A percentile compares a stretch with the other conserved stretches of the same genome.
Conservation (phyloP, 2,113 vertebrate genomes). For the Siphamia tubifer region DNA sequence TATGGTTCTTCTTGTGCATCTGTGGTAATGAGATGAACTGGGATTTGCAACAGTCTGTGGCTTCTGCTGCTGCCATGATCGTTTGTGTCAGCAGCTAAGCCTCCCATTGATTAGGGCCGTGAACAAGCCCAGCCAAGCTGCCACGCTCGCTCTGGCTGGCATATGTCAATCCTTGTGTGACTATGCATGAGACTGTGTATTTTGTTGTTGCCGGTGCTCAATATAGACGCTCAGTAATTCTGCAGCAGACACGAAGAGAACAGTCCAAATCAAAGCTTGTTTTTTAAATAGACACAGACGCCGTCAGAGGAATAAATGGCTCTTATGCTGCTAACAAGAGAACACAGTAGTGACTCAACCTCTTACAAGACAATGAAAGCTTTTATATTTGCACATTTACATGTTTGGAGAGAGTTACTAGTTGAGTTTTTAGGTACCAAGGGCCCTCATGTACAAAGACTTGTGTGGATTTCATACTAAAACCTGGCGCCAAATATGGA, state of each 20-base stretch:
- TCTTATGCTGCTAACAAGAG: constrained; percentile 2
- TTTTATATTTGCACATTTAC: constrained; percentile 1
- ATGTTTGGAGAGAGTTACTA: too few relatives aligned
- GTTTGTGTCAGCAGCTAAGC: constrained; percentile 64
- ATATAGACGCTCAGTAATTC: constrained; percentile 11
- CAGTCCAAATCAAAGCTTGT: constrained; percentile 19
- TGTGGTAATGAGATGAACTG: constrained; percentile 68
- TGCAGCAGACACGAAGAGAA: constrained; percentile 18
- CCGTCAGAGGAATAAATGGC: constrained; percentile 26
- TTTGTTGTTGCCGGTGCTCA: constrained; percentile 3
- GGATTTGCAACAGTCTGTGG: constrained; percentile 66
- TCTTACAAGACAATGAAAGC: background rate
- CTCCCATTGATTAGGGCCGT: constrained; percentile 65
- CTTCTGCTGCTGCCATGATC: constrained; percentile 56
- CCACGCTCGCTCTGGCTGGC: constrained; percentile 52
- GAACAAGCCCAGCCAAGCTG: constrained; percentile 57
- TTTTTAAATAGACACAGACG: constrained; percentile 2
- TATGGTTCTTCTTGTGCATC: constrained; percentile 51
- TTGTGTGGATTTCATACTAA: too few relatives aligned
- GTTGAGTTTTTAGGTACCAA: too few relatives aligned
- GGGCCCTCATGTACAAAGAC: too few relatives aligned
- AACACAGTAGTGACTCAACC: constrained; percentile 18
- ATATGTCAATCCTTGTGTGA: constrained; percentile 66
- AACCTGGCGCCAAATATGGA: too few relatives aligned
- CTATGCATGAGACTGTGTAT: constrained; percentile 21